Evolutionary conservation across 2,113 vertebrate species (phyloP).

Genomic region (Mormoops blainvillei): DNA sequence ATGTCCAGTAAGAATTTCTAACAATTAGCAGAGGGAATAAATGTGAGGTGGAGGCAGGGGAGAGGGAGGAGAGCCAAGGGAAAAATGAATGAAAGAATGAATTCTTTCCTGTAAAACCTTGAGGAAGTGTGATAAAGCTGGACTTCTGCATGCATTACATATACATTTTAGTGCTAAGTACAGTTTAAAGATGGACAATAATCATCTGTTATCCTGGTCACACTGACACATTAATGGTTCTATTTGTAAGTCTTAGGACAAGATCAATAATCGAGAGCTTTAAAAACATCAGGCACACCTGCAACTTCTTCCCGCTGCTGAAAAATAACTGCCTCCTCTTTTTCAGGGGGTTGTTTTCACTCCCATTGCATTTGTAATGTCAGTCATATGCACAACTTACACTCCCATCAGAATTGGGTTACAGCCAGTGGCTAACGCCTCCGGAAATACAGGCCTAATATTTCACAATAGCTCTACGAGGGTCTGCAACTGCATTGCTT

Average conservation of each 20-base stretch:
- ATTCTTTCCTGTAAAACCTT: conserved; percentile 29
- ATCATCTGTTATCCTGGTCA: conserved; percentile 34
- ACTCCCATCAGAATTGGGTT: conserved; percentile 51
- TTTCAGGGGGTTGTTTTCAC: conserved; percentile 17
- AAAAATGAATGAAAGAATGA: conserved; percentile 21
- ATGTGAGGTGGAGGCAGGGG: background rate
- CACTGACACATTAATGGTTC: conserved; percentile 60
- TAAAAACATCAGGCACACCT: conserved; percentile 58
- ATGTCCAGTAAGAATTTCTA: background rate
- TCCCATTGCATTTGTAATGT: conserved; percentile 16
- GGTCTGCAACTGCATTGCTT: conserved; percentile 18
- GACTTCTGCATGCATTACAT: conserved; percentile 50
- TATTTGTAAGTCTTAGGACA: conserved; percentile 49
- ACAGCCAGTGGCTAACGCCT: conserved; percentile 26
- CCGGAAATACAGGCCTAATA: conserved; percentile 57
- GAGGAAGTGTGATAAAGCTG: conserved; percentile 35
- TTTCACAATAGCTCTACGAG: conserved; percentile 51
- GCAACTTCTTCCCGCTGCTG: conserved; percentile 20
- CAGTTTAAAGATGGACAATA: conserved; percentile 62
- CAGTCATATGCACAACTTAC: conserved; percentile 28
- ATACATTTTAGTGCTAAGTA: conserved; percentile 63
- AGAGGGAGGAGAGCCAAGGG: background rate
- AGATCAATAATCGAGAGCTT: conserved; percentile 66
- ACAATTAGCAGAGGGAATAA: conserved; percentile 31
- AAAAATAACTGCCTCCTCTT: conserved; percentile 41